A percentile compares a stretch with the other conserved stretches of the same genome.
Conservation (phyloP, 2,888 invertebrate genomes). For the Cotesia congregata region DNA sequence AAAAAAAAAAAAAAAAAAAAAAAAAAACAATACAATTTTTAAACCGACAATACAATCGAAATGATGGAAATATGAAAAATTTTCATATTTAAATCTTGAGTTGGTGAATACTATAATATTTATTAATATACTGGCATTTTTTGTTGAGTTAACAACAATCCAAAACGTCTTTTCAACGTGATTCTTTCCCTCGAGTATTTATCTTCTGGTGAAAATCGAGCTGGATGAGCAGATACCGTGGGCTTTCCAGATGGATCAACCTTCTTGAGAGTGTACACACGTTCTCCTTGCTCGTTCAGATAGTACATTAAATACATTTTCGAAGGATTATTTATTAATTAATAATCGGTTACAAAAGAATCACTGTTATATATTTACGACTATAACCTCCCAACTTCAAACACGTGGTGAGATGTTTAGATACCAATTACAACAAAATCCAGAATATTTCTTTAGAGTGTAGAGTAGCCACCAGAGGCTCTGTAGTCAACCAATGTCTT, state of each 20-base stretch:
- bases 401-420: neutral
- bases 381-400: neutral
- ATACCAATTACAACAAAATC: neutral
- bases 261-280: conserved; percentile 91
- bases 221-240: conserved; percentile 92
- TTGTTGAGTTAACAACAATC: conserved; percentile 87
- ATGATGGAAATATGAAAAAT: neutral
- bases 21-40: neutral
- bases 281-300: conserved; percentile 82
- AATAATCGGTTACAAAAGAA: neutral
- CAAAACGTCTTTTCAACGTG: conserved; percentile 90
- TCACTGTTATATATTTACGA: neutral
- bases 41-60: neutral
- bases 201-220: conserved; percentile 96
- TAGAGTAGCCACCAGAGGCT: neutral
- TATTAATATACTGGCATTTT: conserved; percentile 79
- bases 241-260: conserved; percentile 83
- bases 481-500: neutral
- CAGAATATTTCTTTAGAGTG: neutral
- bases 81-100: neutral
- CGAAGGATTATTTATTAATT: neutral
- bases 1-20: neutral
- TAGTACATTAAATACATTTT: conserved; percentile 84
- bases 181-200: conserved; percentile 92
- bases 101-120: neutral